A percentile compares a stretch with the other conserved stretches of the same genome.
Evolutionary conservation across 1,140 invertebrate genomes (phyloP).

Genomic region (Spodoptera frugiperda): DNA sequence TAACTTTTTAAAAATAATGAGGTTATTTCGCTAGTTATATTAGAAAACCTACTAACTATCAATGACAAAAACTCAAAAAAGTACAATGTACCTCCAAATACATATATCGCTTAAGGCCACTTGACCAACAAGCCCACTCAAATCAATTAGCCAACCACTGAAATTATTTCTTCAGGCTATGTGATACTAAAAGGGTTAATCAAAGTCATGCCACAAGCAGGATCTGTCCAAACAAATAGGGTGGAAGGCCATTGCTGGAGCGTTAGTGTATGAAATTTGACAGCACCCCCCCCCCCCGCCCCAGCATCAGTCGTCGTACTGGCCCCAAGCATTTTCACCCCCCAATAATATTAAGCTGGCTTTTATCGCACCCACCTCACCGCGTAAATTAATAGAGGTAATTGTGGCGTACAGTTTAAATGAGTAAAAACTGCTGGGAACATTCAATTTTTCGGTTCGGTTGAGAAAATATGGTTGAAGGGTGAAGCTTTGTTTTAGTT

Average conservation of each 20-base stretch:
- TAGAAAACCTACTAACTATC: too few relatives aligned
- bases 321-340: slow-evolving; percentile 40
- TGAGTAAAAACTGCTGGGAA: slow-evolving; percentile 61
- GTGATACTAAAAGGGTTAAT: neutral
- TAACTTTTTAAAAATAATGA: too few relatives aligned
- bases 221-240: slow-evolving; percentile 60
- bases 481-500: slow-evolving; percentile 29
- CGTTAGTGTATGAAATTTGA: slow-evolving; percentile 76
- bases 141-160: too few relatives aligned
- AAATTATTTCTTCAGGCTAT: too few relatives aligned
- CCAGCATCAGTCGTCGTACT: neutral
- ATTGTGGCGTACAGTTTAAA: slow-evolving; percentile 63
- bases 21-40: too few relatives aligned
- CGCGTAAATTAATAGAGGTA: slow-evolving; percentile 71
- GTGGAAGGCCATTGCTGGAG: slow-evolving; percentile 62
- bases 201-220: slow-evolving; percentile 50
- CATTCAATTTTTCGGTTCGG: slow-evolving; percentile 47
- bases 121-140: too few relatives aligned
- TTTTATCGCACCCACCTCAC: slow-evolving; percentile 65
- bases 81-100: too few relatives aligned
- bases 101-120: too few relatives aligned
- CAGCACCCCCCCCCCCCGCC: slow-evolving; percentile 56
- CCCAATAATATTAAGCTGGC: slow-evolving; percentile 65
- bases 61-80: too few relatives aligned
- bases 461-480: slow-evolving; percentile 40